Percentiles rank a stretch among this genome's conserved stretches.
Evolutionary conservation across 2,113 vertebrate genomes (phyloP).

Genomic region (Tauraco erythrolophus): DNA sequence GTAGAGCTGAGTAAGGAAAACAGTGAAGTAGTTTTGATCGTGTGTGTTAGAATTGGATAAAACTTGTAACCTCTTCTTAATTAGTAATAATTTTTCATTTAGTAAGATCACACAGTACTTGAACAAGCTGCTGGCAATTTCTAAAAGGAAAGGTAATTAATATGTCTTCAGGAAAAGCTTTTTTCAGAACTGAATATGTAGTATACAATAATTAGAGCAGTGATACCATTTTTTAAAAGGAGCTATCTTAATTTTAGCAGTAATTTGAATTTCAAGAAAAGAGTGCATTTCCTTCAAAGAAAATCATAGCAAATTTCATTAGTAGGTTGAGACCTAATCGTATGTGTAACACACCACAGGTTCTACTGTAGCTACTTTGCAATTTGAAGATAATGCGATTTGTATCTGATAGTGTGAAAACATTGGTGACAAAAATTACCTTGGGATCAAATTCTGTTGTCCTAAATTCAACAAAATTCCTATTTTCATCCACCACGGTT

Average conservation of each 20-base stretch:
- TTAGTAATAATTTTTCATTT: constrained; percentile 65
- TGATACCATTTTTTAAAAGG: neutral
- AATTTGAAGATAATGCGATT: neutral
- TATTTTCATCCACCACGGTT: neutral
- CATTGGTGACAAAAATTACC: neutral
- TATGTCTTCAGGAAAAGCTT: constrained; percentile 39
- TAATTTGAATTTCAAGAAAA: neutral
- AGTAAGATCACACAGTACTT: constrained; percentile 44
- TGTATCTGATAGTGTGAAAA: neutral
- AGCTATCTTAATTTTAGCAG: neutral
- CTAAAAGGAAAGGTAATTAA: constrained; percentile 68
- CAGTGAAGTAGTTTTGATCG: constrained; percentile 1
- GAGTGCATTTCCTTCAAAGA: neutral
- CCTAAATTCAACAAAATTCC: neutral
- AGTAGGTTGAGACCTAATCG: neutral
- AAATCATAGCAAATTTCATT: neutral
- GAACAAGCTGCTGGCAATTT: constrained; percentile 49
- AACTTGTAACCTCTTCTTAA: constrained; percentile 43
- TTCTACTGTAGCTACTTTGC: neutral
- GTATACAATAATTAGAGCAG: constrained; percentile 7
- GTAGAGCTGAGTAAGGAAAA: neutral
- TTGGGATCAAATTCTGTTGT: neutral
- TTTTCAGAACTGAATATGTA: neutral
- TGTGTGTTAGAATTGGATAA: neutral
- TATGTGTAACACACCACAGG: neutral